A percentile compares a stretch with the other conserved stretches of the same genome.
These are phyloP conservation scores for Shinisaurus crocodilurus DNA, from an alignment of 2,113 vertebrate species.

Conservation along the genomic window DNA sequence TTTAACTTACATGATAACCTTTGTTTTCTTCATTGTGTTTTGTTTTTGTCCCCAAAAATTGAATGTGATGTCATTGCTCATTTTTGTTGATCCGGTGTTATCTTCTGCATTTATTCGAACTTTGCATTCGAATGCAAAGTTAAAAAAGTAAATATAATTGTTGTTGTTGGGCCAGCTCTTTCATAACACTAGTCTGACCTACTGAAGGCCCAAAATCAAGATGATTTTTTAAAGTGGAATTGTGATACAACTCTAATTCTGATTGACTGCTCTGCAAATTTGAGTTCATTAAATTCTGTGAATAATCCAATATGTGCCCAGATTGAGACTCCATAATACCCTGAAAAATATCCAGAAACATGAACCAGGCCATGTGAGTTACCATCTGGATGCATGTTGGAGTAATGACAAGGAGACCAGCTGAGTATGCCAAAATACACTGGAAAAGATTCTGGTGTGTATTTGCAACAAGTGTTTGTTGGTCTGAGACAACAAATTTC, in stretches of 20 bases:
- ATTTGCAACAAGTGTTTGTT: neutral
- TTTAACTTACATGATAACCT: neutral
- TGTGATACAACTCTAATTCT: neutral
- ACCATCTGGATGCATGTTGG: neutral
- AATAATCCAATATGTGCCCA: neutral
- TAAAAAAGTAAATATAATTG: neutral
- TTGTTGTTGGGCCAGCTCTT: neutral
- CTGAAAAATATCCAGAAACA: neutral
- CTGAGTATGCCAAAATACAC: neutral
- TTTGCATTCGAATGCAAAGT: neutral
- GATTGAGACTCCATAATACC: neutral
- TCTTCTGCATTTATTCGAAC: neutral
- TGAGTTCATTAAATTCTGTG: neutral
- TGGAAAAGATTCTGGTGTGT: neutral
- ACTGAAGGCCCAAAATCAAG: neutral
- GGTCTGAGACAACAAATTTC: neutral
- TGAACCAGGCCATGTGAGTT: neutral
- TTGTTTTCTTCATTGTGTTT: neutral
- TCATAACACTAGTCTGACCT: neutral
- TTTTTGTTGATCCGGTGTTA: neutral
- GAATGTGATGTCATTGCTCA: neutral
- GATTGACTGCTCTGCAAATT: neutral
- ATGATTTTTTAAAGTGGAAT: neutral
- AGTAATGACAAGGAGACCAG: neutral
- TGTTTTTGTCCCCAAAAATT: neutral